Percentiles rank a stretch among this genome's conserved stretches.
Conservation (phyloP, 2,888 invertebrate species). For the Luperina nickerlii region DNA sequence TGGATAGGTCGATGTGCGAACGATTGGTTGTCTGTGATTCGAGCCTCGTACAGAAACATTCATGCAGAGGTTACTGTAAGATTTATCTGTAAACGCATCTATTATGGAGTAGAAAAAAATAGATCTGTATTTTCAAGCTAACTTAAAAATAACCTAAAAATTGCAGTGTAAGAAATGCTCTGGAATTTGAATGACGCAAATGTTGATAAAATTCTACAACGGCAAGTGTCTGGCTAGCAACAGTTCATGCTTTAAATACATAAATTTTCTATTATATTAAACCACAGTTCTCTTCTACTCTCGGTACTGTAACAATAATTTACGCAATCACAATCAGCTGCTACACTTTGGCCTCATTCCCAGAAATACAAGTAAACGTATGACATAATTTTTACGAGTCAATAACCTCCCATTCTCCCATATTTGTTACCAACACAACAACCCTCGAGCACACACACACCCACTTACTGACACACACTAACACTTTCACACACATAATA, state of each 20-base stretch:
- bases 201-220: slow-evolving; percentile 4
- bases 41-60: not conserved
- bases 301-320: slow-evolving; percentile 10
- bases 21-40: not conserved
- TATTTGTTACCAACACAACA: slow-evolving; percentile 42
- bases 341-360: slow-evolving; percentile 14
- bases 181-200: not conserved
- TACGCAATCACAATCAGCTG: slow-evolving; percentile 40
- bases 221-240: not conserved
- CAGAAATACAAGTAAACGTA: slow-evolving; percentile 36
- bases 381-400: slow-evolving; percentile 61
- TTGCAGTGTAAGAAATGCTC: not conserved
- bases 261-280: not conserved
- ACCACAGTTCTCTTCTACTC: not conserved
- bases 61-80: not conserved
- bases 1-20: slow-evolving; percentile 11
- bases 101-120: not conserved
- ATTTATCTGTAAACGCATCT: too few species aligned
- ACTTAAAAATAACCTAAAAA: not conserved
- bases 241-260: not conserved
- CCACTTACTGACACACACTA: slow-evolving; percentile 1
- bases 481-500: slow-evolving; percentile 6
- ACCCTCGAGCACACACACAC: slow-evolving; percentile 30
- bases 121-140: not conserved
- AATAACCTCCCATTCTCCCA: slow-evolving; percentile 55